Evolutionary conservation across 2,113 vertebrate genomes (phyloP), one percentile per base, ranked within the genome.

Genomic region (Centrocercus urophasianus): DNA sequence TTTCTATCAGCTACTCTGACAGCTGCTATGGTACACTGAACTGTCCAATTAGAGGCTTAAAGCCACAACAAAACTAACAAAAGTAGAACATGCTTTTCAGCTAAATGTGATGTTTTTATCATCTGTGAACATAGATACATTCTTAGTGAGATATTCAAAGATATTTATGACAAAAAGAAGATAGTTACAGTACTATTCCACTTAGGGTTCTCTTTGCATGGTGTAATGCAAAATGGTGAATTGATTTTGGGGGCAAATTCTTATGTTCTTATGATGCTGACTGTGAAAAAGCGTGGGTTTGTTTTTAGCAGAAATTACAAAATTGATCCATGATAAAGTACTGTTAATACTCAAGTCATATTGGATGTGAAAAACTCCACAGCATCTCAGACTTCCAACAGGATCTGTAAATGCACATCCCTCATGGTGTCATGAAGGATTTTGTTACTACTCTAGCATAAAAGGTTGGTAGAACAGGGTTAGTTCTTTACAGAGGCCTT

Each of bases 21-120:
- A 61, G 34, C 34, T 86, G 69, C 42, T 10, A 8, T 4, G 30
- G 16, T 9, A 32, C 0, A 0, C 38, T 3, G 3, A 50, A 40
- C 52, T 56, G 45, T 6, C n/a, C 52, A 48, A 10, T 12, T 20
- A 32, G 24, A 38, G 30, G 18, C 52, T 27, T 82, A 54, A 75
- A 90, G 22, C 27, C 3, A 12, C n/a, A 40, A 17, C 2, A 56
- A 17, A 79, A 27, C 15, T 8, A 69, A 36, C 15, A 76, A 24
- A 87, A 52, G 14, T 18, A 22, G 40, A 77, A 36, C 5, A 17
- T 21, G 32, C 10, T 87, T 74, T 91, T 54, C 52, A 59, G 10
- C 45, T 70, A 40, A 63, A 57, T 30, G 9, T 25, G 27, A 11
- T 48, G 17, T 34, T 86, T 73, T 48, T 30, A 36, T 50, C 42